Percentiles rank a stretch among this genome's conserved stretches.
Conservation (phyloP, 64 coral and sea anemone species). For the Actinia equina region DNA sequence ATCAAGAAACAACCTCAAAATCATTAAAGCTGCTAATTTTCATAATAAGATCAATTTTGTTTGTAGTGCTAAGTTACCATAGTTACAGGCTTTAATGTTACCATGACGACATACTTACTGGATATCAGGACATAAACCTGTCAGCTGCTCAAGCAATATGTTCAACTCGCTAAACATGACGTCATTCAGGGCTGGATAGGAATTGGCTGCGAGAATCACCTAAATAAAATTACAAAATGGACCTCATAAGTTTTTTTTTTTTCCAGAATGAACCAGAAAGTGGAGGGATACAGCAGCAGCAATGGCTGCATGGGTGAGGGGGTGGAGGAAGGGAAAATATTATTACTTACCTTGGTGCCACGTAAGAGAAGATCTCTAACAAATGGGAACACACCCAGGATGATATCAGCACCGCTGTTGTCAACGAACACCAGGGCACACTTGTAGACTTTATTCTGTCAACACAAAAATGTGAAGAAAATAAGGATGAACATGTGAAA, state of each 20-base stretch:
- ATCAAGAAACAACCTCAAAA: neutral
- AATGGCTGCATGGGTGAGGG: too few species aligned
- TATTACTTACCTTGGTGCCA: slow-evolving; percentile 82
- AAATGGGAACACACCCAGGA: slow-evolving; percentile 94
- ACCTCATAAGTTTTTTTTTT: too few species aligned
- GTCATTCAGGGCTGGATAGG: slow-evolving; percentile 90
- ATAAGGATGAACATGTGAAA: neutral
- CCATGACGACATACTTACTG: slow-evolving; percentile 29
- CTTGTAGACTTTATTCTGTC: slow-evolving; percentile 64
- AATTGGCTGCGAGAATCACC: slow-evolving; percentile 92
- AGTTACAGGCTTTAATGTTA: too few species aligned
- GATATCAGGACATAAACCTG: slow-evolving; percentile 83
- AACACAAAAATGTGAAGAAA: neutral
- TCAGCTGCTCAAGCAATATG: slow-evolving; percentile 70
- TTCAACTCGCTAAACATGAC: slow-evolving; percentile 88
- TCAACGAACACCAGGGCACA: slow-evolving; percentile 89
- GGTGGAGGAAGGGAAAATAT: too few species aligned
- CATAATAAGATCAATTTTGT: too few species aligned
- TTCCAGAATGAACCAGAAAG: too few species aligned
- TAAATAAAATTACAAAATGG: neutral
- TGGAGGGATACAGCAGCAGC: too few species aligned
- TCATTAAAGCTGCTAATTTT: neutral
- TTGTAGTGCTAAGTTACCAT: too few species aligned
- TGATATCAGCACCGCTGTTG: slow-evolving; percentile 94
- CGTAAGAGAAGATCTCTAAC: slow-evolving; percentile 88